Evolutionary conservation across 2,888 invertebrate species (phyloP), one percentile per base, ranked within the genome.

Genomic region (Patella depressa): DNA sequence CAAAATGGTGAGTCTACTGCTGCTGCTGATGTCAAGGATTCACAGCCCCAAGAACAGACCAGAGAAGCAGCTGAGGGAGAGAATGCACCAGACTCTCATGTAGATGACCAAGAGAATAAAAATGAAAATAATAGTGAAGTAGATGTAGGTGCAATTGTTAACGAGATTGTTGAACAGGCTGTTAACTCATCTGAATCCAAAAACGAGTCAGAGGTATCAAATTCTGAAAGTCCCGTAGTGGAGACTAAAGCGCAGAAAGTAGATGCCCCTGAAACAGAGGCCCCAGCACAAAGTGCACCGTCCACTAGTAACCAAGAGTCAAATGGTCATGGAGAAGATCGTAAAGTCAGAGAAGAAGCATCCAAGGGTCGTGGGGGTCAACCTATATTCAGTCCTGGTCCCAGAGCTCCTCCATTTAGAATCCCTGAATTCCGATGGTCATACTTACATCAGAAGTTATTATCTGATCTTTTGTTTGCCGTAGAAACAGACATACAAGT

Each of bases 401-500:
- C 91, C 0, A 83, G 91, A 53, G 91, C 91, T 12, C 91, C 91
- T 69, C 91, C 99, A 3, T 99, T 99, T 93, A 94, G 99, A 84
- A 99, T 99, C 91, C 99, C 99, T 45, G 99, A 99, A 93, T 99
- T 99, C 93, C 96, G 98, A 88, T 99, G 99, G 99, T 99, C 99
- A 1, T 97, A 97, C 92, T 97, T 99, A 85, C 99, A 99, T 93
- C 98, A 99, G 92, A 94, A 98, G 80, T 93, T 99, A 77, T 93
- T 99, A 0, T 97, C 98, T 17, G 99, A 99, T 92, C 96, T 99
- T 57, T 93, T 99, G 54, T 97, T 97, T 92, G 98, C 98, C 0
- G 93, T 99, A 78, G 99, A 99, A 93, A 97, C 97, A 15, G 99
- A 99, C 90, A 97, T 99, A 24, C 98, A 98, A 94, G 96, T 95